Conservation (phyloP, 2,797 vertebrate species). For the Lacerta agilis region DNA sequence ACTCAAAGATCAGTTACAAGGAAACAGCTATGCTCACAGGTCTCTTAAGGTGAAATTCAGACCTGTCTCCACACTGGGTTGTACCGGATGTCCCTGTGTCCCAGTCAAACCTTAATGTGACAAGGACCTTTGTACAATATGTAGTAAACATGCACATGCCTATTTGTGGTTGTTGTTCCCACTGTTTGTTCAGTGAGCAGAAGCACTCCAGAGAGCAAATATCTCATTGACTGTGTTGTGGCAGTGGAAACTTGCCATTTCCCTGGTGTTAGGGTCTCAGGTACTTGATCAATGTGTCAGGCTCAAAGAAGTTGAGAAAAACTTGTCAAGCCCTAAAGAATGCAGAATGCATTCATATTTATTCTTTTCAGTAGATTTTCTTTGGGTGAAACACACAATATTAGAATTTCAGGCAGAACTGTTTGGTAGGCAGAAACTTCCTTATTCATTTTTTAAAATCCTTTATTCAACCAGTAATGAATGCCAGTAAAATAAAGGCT, state of each 20-base stretch:
- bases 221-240: not conserved
- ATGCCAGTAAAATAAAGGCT: slow-evolving; percentile 19
- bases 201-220: not conserved
- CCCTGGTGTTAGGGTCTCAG: not conserved
- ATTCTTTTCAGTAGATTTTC: not conserved
- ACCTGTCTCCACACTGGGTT: not conserved
- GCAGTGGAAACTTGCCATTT: not conserved
- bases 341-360: not conserved
- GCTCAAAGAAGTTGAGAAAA: not conserved
- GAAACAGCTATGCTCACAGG: not conserved
- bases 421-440: slow-evolving; percentile 27
- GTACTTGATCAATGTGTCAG: not conserved
- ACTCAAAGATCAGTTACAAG: not conserved
- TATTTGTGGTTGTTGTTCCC: not conserved
- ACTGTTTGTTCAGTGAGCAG: not conserved
- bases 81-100: not conserved
- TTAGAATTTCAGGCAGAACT: rapidly evolving
- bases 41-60: not conserved
- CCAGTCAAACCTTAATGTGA: not conserved
- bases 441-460: not conserved
- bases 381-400: not conserved
- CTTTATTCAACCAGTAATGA: not conserved
- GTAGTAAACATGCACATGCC: too few relatives aligned
- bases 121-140: not conserved
- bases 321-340: not conserved